A percentile compares a stretch with the other conserved stretches of the same genome.
Conservation (phyloP, 2,888 invertebrate species). For the Phyllotreta striolata region DNA sequence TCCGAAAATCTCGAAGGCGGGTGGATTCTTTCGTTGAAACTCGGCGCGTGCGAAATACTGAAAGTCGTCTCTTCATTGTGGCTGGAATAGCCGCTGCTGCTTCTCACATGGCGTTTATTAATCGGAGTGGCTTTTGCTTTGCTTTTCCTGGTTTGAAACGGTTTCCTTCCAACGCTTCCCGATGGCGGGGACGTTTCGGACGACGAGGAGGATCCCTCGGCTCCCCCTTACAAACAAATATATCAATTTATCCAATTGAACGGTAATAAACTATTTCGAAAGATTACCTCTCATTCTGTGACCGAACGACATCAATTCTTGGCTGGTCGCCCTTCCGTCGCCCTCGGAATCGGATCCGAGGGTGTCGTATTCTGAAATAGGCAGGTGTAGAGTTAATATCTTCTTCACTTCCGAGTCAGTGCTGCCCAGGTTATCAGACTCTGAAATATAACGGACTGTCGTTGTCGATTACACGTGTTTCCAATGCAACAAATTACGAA, state of each 20-base stretch:
- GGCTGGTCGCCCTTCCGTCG: conserved; percentile 72
- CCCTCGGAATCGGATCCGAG: conserved; percentile 83
- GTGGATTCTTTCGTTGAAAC: conserved; percentile 84
- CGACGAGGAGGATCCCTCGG: conserved; percentile 80
- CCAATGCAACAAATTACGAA: conserved; percentile 20
- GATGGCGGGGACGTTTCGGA: conserved; percentile 80
- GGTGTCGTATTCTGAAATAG: conserved; percentile 92
- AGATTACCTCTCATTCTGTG: conserved; percentile 62
- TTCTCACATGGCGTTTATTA: conserved; percentile 77
- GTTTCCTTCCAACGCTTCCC: conserved; percentile 68
- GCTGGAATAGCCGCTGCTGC: conserved; percentile 82
- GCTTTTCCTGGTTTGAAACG: conserved; percentile 71
- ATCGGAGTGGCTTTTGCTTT: conserved; percentile 68
- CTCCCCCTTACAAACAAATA: conserved; percentile 63
- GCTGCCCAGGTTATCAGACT: conserved; percentile 94
- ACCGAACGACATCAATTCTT: conserved; percentile 65
- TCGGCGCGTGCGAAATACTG: conserved; percentile 81
- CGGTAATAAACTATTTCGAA: too few species aligned
- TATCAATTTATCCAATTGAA: too few species aligned
- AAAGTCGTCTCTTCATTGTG: conserved; percentile 88
- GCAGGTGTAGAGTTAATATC: conserved; percentile 90
- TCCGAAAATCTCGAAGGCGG: conserved; percentile 89
- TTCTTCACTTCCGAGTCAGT: conserved; percentile 95
- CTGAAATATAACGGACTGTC: conserved; percentile 65
- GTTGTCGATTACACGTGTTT: conserved; percentile 35